Conservation (phyloP, 1,140 invertebrate species). For the Conus betulinus region DNA sequence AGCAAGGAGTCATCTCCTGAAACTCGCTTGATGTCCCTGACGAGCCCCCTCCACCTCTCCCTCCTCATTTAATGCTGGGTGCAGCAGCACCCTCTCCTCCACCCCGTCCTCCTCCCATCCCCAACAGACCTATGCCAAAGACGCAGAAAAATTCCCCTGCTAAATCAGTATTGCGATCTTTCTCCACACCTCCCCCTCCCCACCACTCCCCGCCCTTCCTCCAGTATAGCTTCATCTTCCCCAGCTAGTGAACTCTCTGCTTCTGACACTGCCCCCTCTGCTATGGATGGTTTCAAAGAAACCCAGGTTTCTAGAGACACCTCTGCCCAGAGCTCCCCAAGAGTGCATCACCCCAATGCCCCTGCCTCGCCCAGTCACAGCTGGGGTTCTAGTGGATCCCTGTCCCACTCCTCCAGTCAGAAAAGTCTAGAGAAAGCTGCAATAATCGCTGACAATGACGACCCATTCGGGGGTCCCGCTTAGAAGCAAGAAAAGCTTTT, state of each 20-base stretch:
- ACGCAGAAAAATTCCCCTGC: conserved; percentile 37
- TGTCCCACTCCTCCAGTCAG: conserved; percentile 12
- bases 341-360: neutral
- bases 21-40: conserved; percentile 36
- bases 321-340: neutral
- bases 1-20: conserved; percentile 19
- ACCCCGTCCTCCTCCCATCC: conserved; percentile 39
- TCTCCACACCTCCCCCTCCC: conserved; percentile 9
- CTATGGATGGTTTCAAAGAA: neutral
- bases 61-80: neutral
- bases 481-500: conserved; percentile 22
- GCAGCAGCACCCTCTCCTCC: conserved; percentile 30
- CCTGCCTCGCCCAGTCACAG: neutral
- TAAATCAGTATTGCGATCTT: neutral
- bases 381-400: neutral
- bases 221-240: conserved; percentile 1
- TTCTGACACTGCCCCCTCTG: neutral
- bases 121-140: conserved; percentile 37
- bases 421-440: neutral
- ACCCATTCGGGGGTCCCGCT: conserved; percentile 41
- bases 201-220: conserved; percentile 2
- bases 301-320: neutral
- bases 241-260: conserved; percentile 9
- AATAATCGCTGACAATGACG: neutral
- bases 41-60: conserved; percentile 43